Conservation (phyloP, 2,113 vertebrate genomes). For the Mormyrus lacerda region DNA sequence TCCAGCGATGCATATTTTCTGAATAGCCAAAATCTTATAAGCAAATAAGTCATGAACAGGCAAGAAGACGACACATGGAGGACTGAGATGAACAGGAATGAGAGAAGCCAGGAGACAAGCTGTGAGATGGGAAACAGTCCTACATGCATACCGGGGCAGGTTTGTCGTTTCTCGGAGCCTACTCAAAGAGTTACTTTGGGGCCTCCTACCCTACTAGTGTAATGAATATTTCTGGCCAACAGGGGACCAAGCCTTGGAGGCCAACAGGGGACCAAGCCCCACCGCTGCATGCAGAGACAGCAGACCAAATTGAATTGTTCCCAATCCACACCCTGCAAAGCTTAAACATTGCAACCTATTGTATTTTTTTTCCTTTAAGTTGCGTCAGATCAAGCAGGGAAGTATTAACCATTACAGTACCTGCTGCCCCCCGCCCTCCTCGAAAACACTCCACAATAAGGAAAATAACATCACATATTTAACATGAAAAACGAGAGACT, state of each 20-base stretch:
- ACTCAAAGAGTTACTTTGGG: not conserved
- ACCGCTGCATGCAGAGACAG: not conserved
- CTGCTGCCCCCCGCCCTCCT: not conserved
- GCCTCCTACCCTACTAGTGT: not conserved
- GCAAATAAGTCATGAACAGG: not conserved
- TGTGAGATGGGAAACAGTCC: not conserved
- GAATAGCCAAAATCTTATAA: not conserved
- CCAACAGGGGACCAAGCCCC: too few species aligned
- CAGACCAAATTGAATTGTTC: not conserved
- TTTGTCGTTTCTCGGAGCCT: not conserved
- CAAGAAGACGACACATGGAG: not conserved
- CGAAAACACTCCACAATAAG: not conserved
- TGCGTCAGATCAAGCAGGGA: not conserved
- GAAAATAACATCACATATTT: not conserved
- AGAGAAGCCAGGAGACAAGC: not conserved
- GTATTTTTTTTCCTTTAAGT: not conserved
- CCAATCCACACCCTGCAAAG: not conserved
- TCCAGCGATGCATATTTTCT: not conserved
- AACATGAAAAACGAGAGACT: conserved; percentile 47
- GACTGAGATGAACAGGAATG: not conserved
- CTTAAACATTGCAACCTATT: not conserved
- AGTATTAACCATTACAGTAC: not conserved
- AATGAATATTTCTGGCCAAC: not conserved
- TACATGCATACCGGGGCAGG: not conserved
- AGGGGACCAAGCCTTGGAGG: not conserved